phyloP scores from a whole-genome alignment of 1,140 invertebrate genomes.

The Mya arenaria region DNA sequence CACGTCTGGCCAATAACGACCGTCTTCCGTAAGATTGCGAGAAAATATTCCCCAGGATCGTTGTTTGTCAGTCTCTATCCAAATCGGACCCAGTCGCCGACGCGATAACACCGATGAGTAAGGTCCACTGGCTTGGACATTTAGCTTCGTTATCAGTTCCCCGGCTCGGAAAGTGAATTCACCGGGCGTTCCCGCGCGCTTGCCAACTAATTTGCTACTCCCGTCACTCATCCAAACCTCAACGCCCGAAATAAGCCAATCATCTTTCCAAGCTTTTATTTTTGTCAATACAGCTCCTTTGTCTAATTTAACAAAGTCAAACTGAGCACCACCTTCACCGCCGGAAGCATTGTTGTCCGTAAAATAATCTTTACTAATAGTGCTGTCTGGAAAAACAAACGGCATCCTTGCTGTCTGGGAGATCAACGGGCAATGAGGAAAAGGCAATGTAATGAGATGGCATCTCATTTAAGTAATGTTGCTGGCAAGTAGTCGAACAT shows the following conservation, averaged over 20 bases:
- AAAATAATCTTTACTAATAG: too few species aligned
- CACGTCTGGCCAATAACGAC: background rate
- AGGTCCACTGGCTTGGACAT: background rate
- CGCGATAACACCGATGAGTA: too few species aligned
- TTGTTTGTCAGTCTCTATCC: background rate
- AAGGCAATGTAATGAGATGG: too few species aligned
- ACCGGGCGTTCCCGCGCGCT: background rate
- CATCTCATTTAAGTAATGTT: too few species aligned
- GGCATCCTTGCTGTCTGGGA: too few species aligned
- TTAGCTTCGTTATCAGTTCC: background rate
- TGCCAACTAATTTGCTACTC: background rate
- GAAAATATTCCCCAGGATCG: constrained; percentile 12
- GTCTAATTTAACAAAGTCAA: background rate
- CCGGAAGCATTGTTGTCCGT: constrained; percentile 10
- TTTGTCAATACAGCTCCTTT: background rate
- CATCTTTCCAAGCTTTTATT: background rate
- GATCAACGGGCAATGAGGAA: too few species aligned
- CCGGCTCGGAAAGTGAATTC: background rate
- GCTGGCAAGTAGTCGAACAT: too few species aligned
- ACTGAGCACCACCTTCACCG: background rate
- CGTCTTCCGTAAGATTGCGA: background rate
- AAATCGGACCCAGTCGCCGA: background rate
- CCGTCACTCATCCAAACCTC: constrained; percentile 15
- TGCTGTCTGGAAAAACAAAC: too few species aligned
- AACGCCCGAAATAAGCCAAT: background rate